Percentiles rank a stretch among this genome's conserved stretches.
These are phyloP conservation scores for Lepidochrysops patricia DNA, from an alignment of 2,888 invertebrate genomes.

Conservation along the genomic window DNA sequence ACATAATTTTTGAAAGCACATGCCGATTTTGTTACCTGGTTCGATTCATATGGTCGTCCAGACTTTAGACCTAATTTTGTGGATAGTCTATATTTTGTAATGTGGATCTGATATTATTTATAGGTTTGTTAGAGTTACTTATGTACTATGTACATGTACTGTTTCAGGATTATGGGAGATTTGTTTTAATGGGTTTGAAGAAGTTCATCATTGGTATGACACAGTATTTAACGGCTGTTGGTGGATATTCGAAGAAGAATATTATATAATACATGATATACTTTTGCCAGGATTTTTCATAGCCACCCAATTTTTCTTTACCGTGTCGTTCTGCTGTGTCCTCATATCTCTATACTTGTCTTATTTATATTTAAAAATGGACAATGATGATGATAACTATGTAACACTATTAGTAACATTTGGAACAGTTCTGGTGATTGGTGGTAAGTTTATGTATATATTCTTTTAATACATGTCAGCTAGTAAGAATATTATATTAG, in stretches of 20 bases:
- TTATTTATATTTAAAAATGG: conserved; percentile 81
- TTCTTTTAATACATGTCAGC: no score
- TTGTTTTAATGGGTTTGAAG: conserved; percentile 91
- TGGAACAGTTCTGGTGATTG: conserved; percentile 81
- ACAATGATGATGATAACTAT: conserved; percentile 84
- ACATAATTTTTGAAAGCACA: not conserved
- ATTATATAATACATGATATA: conserved; percentile 93
- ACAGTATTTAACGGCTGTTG: conserved; percentile 89
- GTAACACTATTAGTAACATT: conserved; percentile 82
- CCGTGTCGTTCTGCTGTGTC: conserved; percentile 87
- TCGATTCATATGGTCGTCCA: not conserved
- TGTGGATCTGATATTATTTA: no score
- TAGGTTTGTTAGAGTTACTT: no score
- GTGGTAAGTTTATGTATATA: conserved; percentile 66
- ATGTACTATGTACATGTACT: no score
- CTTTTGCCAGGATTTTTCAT: conserved; percentile 93
- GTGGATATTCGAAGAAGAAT: conserved; percentile 98
- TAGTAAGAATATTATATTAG: no score
- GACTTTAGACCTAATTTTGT: no score
- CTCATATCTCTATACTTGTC: conserved; percentile 84
- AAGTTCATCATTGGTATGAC: conserved; percentile 90
- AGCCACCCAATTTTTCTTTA: conserved; percentile 94
- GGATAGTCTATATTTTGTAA: no score
- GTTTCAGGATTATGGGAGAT: conserved; percentile 95
- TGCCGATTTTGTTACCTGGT: not conserved